phyloP scores from a whole-genome alignment of 2,113 vertebrate genomes.

The Raja brachyura region DNA sequence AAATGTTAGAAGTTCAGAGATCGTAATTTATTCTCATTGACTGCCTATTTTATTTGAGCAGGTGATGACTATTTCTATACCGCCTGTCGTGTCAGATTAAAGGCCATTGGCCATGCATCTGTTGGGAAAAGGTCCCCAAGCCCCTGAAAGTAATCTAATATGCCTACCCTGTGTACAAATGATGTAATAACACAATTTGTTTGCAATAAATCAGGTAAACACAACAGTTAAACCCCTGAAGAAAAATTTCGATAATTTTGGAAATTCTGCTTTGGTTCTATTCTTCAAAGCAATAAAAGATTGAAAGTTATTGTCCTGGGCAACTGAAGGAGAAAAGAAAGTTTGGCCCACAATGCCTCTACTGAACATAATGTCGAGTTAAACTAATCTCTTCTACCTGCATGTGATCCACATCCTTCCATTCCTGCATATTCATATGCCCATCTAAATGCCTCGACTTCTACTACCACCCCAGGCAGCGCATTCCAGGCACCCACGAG shows the following conservation, averaged over 20 bases:
- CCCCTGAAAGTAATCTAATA: not conserved
- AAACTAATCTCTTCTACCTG: too few species aligned
- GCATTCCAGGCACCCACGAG: too few species aligned
- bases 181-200: not conserved
- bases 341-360: too few species aligned
- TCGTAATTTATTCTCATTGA: not conserved
- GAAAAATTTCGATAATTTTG: not conserved
- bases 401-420: too few species aligned
- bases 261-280: not conserved
- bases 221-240: not conserved
- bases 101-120: not conserved
- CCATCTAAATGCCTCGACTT: too few species aligned
- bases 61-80: not conserved
- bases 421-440: too few species aligned
- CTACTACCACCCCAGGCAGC: too few species aligned
- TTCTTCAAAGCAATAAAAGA: not conserved
- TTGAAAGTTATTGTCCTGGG: not conserved
- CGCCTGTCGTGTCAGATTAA: not conserved
- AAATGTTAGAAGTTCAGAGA: not conserved
- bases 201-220: not conserved
- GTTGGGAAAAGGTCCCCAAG: not conserved
- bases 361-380: too few species aligned
- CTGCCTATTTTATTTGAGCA: not conserved
- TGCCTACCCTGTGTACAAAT: not conserved
- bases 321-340: not conserved